Evolutionary conservation across 2,113 vertebrate species (phyloP).

Genomic region (Blennius ocellaris): DNA sequence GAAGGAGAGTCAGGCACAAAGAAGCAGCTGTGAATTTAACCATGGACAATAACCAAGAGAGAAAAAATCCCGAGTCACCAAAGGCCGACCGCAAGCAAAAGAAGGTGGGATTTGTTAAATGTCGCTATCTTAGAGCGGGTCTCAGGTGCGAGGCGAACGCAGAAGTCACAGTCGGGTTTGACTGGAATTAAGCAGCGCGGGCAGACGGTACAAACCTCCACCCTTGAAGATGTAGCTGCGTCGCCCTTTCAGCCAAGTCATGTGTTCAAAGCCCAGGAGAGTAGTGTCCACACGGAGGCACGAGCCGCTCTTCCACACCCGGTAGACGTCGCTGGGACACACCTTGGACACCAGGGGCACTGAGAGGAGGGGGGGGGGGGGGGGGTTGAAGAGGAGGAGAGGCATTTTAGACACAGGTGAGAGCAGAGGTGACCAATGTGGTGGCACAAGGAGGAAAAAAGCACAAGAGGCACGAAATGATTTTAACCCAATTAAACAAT

Average conservation of each 20-base stretch:
- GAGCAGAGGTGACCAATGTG: not conserved
- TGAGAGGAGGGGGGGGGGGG: constrained; percentile 53
- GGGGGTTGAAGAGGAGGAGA: not conserved
- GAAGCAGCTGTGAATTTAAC: too few relatives aligned
- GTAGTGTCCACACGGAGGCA: constrained; percentile 94
- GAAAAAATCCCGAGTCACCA: not conserved
- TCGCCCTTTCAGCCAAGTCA: constrained; percentile 96
- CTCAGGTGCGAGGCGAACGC: too few relatives aligned
- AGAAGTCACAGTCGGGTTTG: too few relatives aligned
- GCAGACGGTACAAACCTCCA: constrained; percentile 83
- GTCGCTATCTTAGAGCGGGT: too few relatives aligned
- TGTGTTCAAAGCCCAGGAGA: constrained; percentile 95
- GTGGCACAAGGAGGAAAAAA: not conserved
- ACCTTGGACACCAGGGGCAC: constrained; percentile 96
- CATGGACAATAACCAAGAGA: not conserved
- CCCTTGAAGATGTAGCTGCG: constrained; percentile 97
- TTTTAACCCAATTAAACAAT: too few relatives aligned
- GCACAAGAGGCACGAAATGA: not conserved
- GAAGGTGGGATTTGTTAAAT: too few relatives aligned
- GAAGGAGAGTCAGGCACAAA: not conserved
- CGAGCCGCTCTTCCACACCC: constrained; percentile 95
- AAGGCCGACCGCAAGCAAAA: too few relatives aligned
- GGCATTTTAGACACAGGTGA: not conserved
- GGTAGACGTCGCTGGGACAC: constrained; percentile 95
- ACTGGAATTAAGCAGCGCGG: too few relatives aligned